Conservation (phyloP, 2,888 invertebrate genomes). For the Thysanoteuthis rhombus region DNA sequence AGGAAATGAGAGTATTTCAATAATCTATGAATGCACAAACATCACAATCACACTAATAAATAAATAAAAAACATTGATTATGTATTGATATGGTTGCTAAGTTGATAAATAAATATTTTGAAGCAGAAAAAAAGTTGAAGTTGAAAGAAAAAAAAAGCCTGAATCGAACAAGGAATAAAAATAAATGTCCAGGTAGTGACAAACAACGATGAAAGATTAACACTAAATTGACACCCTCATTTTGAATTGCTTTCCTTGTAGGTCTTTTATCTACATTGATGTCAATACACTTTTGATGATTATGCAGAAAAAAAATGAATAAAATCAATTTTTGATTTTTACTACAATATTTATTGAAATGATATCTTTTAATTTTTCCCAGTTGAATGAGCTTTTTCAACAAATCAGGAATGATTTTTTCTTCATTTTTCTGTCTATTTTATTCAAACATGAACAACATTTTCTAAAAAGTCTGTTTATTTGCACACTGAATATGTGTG, state of each 20-base stretch:
- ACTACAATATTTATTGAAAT: not conserved
- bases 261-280: not conserved
- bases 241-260: not conserved
- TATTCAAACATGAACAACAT: not conserved
- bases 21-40: not conserved
- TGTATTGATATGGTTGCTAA: not conserved
- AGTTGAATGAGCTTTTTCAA: not conserved
- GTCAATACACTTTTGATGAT: not conserved
- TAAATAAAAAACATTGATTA: not conserved
- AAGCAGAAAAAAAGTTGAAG: not conserved
- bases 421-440: not conserved
- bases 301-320: not conserved
- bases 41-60: not conserved
- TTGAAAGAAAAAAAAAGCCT: not conserved
- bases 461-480: not conserved
- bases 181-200: not conserved
- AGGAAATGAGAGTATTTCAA: not conserved
- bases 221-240: not conserved
- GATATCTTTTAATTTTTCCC: not conserved
- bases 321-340: not conserved
- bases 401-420: not conserved
- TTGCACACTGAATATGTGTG: not conserved
- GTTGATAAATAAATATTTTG: not conserved
- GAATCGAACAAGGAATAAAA: not conserved
- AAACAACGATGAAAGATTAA: not conserved